A percentile compares a stretch with the other conserved stretches of the same genome.
phyloP scores from a whole-genome alignment of 1,140 invertebrate genomes.

The Penaeus vannamei region DNA sequence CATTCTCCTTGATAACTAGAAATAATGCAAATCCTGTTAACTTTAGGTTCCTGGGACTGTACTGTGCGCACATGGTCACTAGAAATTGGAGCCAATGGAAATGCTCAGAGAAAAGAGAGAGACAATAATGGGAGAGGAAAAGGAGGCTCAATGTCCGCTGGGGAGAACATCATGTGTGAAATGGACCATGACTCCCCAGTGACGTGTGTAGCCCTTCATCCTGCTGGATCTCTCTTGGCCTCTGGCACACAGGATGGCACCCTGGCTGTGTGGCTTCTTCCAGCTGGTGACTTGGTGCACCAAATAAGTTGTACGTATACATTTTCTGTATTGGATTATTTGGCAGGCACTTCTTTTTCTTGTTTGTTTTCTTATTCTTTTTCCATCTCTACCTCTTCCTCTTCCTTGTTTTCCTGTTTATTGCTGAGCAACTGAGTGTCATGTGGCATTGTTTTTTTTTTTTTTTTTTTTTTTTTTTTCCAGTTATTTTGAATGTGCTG shows the following conservation, averaged over 20 bases:
- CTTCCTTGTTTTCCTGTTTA: no score
- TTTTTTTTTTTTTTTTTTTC: no score
- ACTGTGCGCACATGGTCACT: conserved; percentile 38
- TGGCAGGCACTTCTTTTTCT: not conserved
- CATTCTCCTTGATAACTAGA: not conserved
- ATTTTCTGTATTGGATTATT: not conserved
- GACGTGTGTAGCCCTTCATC: conserved; percentile 47
- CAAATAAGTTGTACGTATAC: conserved; percentile 35
- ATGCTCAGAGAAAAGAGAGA: not conserved
- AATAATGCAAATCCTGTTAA: not conserved
- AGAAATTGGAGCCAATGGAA: not conserved
- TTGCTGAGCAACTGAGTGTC: no score
- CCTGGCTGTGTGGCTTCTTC: conserved; percentile 34
- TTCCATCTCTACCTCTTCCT: not conserved
- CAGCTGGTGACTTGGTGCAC: conserved; percentile 2
- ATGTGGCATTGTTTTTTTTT: no score
- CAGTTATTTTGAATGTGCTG: no score
- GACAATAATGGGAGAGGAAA: not conserved
- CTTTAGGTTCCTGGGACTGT: conserved; percentile 55
- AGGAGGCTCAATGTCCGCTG: conserved; percentile 11
- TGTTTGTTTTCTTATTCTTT: not conserved
- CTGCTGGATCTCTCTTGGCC: conserved; percentile 31
- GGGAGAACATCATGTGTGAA: conserved; percentile 41
- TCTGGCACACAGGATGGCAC: conserved; percentile 45
- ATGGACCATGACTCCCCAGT: conserved; percentile 57